Evolutionary conservation across 2,113 vertebrate species (phyloP), one percentile per base, ranked within the genome.

Genomic region (Meleagris gallopavo): DNA sequence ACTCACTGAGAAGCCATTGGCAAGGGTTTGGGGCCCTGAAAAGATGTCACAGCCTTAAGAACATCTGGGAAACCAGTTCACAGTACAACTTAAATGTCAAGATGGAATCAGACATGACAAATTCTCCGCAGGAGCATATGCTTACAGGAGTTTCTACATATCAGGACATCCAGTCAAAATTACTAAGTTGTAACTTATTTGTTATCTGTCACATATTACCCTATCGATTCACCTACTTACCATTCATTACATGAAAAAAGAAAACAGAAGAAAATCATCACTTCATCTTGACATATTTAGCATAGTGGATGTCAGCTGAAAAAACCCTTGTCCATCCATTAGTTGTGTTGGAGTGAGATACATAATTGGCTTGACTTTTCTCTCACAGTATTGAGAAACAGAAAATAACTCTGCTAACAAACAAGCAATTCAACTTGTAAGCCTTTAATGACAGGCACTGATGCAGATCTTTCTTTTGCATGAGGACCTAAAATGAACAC

Each of bases 321-420:
- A 77, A 77, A 22, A 12, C 0, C 9, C 64, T 50, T 62, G 25
- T 90, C 82, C 88, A 77, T 57, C 69, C 69, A 83, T 86, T 89
- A 81, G 25, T 20, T 78, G 48, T 3, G 60, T 65, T 46, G 67
- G 72, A 93, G 55, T 50, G 79, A 86, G 30, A 92, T 38, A 46
- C 55, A 67, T 88, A 80, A 94, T 41, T 86, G 83, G 93, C 94
- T 52, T 67, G 85, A 83, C 50, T 86, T 93, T 74, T 85, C 38
- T 69, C 82, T 72, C 52, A 65, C 29, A 13, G 46, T 50, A 72
- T 65, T 93, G 58, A 96, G 89, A 94, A 93, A 83, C 8, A 94
- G 57, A 81, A 95, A 94, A 86, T 52, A 91, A 90, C 52, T 36
- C 61, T 75, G 38, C 57, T 57, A 22, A 65, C 87, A 91, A 88